phyloP scores from a whole-genome alignment of 2,113 vertebrate genomes.

The Scophthalmus maximus region DNA sequence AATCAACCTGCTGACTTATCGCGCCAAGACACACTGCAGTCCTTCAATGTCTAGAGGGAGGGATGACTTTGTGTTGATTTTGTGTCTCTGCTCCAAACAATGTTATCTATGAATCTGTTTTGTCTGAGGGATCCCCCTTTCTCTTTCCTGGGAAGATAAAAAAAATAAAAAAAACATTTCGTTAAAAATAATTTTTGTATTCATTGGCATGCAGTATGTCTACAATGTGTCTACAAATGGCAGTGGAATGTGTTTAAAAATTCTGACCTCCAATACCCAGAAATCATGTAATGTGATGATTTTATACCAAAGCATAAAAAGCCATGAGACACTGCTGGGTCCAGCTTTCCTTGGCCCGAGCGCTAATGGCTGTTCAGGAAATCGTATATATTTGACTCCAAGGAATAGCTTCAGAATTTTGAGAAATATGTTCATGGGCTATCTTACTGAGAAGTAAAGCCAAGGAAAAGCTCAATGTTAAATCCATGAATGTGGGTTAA shows the following conservation, averaged over 20 bases:
- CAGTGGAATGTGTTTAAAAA: background rate
- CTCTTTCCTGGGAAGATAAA: background rate
- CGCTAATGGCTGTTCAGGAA: constrained; percentile 23
- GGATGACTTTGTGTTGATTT: constrained; percentile 28
- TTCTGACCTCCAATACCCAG: constrained; percentile 8
- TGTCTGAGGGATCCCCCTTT: background rate
- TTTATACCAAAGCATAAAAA: constrained; percentile 28
- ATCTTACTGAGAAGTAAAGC: background rate
- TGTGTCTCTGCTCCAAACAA: background rate
- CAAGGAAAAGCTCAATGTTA: constrained; percentile 9
- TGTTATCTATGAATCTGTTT: constrained; percentile 5
- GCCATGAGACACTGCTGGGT: background rate
- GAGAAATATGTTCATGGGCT: constrained; percentile 3
- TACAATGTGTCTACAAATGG: background rate
- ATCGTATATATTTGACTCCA: constrained; percentile 4
- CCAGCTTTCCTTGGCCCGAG: constrained; percentile 34
- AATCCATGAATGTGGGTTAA: background rate
- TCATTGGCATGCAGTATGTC: background rate
- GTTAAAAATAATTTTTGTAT: no score
- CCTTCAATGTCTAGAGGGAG: background rate
- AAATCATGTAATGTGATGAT: constrained; percentile 31
- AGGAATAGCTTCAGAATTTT: constrained; percentile 8
- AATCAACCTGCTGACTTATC: constrained; percentile 51
- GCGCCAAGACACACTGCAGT: constrained; percentile 40
- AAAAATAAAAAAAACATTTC: no score